Percentiles rank a stretch among this genome's conserved stretches.
Evolutionary conservation across 2,888 invertebrate species (phyloP).

Genomic region (Watsonalla binaria): DNA sequence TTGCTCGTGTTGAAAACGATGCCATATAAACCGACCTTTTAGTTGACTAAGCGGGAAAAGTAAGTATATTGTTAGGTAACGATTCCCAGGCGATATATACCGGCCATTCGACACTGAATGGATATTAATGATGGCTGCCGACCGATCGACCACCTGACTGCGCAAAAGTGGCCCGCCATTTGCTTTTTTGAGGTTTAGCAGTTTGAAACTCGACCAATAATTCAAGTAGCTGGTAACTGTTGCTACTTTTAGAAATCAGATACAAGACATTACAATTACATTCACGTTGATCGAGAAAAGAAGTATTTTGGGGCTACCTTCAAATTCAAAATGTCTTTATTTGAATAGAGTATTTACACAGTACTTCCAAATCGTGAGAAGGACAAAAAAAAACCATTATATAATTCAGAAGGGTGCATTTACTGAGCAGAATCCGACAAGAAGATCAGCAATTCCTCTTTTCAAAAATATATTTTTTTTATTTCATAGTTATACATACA

Average conservation of each 20-base stretch:
- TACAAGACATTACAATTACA: too few species aligned
- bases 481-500: too few species aligned
- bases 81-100: constrained; percentile 32
- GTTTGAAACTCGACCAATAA: constrained; percentile 25
- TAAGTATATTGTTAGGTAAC: constrained; percentile 21
- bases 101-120: constrained; percentile 57
- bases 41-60: constrained; percentile 19
- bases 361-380: too few species aligned
- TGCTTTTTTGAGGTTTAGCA: constrained; percentile 47
- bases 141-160: constrained; percentile 60
- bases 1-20: background rate
- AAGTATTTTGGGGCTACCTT: too few species aligned
- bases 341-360: too few species aligned
- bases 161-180: constrained; percentile 51
- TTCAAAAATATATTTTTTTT: too few species aligned
- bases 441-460: too few species aligned
- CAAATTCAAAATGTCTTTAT: too few species aligned
- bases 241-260: background rate
- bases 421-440: too few species aligned
- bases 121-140: constrained; percentile 67
- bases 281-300: too few species aligned
- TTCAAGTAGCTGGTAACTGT: constrained; percentile 11
- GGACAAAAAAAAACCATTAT: too few species aligned
- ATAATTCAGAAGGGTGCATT: too few species aligned
- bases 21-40: background rate